A percentile compares a stretch with the other conserved stretches of the same genome.
phyloP scores from a whole-genome alignment of 2,888 invertebrate species.

The Plemyria rubiginata region DNA sequence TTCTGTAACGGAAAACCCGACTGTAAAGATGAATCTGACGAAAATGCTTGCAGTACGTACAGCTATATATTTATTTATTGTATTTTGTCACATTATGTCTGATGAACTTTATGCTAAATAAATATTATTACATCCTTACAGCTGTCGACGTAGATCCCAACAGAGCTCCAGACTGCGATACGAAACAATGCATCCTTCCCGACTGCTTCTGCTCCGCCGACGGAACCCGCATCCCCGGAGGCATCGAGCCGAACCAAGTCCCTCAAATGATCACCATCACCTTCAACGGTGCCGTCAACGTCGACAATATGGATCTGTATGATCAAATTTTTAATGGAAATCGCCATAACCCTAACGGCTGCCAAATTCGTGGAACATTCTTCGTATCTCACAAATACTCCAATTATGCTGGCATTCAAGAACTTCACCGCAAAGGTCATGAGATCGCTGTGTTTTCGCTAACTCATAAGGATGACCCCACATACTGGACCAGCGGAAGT shows the following conservation, averaged over 20 bases:
- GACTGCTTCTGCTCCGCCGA: slow-evolving; percentile 97
- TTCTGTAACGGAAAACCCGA: slow-evolving; percentile 97
- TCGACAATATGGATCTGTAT: slow-evolving; percentile 96
- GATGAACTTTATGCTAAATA: not conserved
- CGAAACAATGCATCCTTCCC: slow-evolving; percentile 93
- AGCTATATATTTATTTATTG: not conserved
- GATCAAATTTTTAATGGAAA: slow-evolving; percentile 95
- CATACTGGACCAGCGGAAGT: slow-evolving; percentile 94
- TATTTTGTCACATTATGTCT: not conserved
- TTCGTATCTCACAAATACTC: slow-evolving; percentile 97
- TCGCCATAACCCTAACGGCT: slow-evolving; percentile 94
- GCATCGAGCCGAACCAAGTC: slow-evolving; percentile 92
- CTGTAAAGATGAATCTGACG: slow-evolving; percentile 97
- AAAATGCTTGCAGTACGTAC: slow-evolving; percentile 97
- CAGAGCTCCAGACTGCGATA: slow-evolving; percentile 95
- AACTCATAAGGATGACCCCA: slow-evolving; percentile 96
- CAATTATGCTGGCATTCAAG: slow-evolving; percentile 95
- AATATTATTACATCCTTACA: slow-evolving; percentile 67
- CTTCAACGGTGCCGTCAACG: slow-evolving; percentile 96
- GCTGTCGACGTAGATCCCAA: slow-evolving; percentile 96
- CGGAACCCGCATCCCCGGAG: slow-evolving; percentile 94
- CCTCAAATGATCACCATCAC: slow-evolving; percentile 97
- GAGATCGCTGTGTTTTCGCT: slow-evolving; percentile 96
- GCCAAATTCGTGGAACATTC: slow-evolving; percentile 95
- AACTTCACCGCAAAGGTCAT: slow-evolving; percentile 94